phyloP scores from a whole-genome alignment of 2,113 vertebrate species.

The Notothenia coriiceps region DNA sequence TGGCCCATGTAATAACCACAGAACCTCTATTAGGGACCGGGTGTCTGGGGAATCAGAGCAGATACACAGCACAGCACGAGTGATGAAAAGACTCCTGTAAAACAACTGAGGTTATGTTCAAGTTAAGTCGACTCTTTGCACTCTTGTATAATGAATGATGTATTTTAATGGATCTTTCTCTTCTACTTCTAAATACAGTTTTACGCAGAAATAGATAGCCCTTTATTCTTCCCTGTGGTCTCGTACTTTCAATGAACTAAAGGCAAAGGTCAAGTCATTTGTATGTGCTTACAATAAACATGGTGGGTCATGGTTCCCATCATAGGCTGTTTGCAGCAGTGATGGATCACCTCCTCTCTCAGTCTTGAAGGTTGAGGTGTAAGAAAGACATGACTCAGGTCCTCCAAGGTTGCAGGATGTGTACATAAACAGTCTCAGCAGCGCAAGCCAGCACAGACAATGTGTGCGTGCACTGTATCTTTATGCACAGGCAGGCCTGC shows the following conservation, averaged over 20 bases:
- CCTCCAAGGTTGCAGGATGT: constrained; percentile 18
- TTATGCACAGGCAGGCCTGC: constrained; percentile 2
- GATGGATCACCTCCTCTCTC: constrained; percentile 69
- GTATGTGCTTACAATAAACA: constrained; percentile 74
- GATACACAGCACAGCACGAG: constrained; percentile 39
- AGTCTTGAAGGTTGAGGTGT: constrained; percentile 23
- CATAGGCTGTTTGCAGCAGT: constrained; percentile 53
- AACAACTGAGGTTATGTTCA: constrained; percentile 48
- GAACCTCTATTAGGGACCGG: constrained; percentile 70
- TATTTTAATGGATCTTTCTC: constrained; percentile 36
- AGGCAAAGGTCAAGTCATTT: constrained; percentile 73
- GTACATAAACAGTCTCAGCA: neutral
- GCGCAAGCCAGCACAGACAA: neutral
- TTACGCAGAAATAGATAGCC: constrained; percentile 28
- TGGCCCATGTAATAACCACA: constrained; percentile 74
- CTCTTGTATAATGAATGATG: constrained; percentile 40
- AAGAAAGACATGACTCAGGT: constrained; percentile 44
- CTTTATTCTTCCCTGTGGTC: constrained; percentile 7
- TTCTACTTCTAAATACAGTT: constrained; percentile 10
- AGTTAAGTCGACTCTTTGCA: constrained; percentile 49
- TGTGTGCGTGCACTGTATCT: neutral
- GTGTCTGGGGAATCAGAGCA: constrained; percentile 58
- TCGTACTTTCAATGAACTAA: constrained; percentile 35
- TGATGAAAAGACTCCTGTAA: constrained; percentile 51
- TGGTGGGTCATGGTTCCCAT: constrained; percentile 70